phyloP scores from a whole-genome alignment of 2,113 vertebrate genomes.

The Psophia crepitans region DNA sequence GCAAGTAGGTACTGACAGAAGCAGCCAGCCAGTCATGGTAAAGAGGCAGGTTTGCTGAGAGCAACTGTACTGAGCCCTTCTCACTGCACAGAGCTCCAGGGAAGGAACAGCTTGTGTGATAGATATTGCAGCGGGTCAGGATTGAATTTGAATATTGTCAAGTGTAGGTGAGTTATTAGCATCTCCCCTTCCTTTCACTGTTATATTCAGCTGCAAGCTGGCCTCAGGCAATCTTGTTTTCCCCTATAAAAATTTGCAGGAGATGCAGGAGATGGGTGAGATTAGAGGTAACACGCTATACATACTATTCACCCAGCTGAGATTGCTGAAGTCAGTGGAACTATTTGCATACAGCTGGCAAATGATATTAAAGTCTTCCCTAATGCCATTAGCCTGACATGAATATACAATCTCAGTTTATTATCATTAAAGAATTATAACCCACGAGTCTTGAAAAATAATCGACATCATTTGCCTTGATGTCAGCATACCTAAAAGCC shows the following conservation, averaged over 20 bases:
- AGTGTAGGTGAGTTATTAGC: not conserved
- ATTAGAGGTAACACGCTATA: not conserved
- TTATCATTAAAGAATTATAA: not conserved
- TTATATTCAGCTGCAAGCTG: not conserved
- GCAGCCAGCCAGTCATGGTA: not conserved
- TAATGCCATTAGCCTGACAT: not conserved
- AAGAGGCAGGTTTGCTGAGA: not conserved
- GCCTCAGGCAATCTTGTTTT: not conserved
- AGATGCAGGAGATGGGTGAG: not conserved
- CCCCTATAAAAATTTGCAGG: not conserved
- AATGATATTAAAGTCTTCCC: not conserved
- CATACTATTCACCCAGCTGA: not conserved
- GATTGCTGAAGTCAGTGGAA: not conserved
- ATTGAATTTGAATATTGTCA: not conserved
- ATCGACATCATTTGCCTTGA: not conserved
- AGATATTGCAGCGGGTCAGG: not conserved
- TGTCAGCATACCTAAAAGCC: not conserved
- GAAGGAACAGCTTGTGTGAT: not conserved
- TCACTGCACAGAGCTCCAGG: not conserved
- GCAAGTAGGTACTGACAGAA: too few species aligned
- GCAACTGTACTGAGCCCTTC: not conserved
- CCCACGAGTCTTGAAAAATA: not conserved
- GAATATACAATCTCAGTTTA: not conserved
- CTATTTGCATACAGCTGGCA: not conserved
- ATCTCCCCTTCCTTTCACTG: not conserved